Base-by-base conservation (phyloP, 2,888 invertebrate species). In the Labia minor region DNA sequence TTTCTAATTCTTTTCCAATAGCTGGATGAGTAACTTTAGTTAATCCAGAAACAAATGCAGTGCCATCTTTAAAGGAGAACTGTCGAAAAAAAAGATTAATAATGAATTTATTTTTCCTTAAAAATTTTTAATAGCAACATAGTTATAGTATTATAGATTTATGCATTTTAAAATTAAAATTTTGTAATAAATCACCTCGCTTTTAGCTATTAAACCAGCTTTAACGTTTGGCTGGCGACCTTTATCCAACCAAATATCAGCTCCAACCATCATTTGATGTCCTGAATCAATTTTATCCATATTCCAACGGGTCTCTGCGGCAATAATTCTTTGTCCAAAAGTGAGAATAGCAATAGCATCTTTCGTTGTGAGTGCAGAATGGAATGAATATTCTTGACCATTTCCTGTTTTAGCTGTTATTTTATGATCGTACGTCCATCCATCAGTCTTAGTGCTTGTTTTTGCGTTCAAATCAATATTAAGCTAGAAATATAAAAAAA, bases 191-290 rank as follows among this genome's bases (percentile, higher is more conserved):
- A 33, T 63, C n/a, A 18, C 64, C 26, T 64, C 26, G n/a, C 20
- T 64, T n/a, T 64, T 21, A 21, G 20, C 64, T 1, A 64, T 18
- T n/a, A 26, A 20, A n/a, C 18, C 26, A 64, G 18, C 18, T 11
- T 21, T 21, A 19, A 21, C 37, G 19, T 84, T 81, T 0, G 89
- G 88, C 70, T 85, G 84, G 66, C 82, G 82, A 72, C 83, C 84
- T 75, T 89, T 88, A 78, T 92, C 87, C 65, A 89, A 76, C 75
- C 87, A 89, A 61, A 89, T 78, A 8, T 80, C 79, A 3, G 85
- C 72, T 65, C 89, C 66, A 16, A 63, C 2, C 14, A 49, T 10
- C 6, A 20, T 19, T 4, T 18, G 33, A 49, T 67, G 61, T 21
- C 62, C 67, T n/a, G 62, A 21, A 10, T 37, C 63, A 8, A 33